These are phyloP conservation scores for Thamnophis sirtalis DNA, from an alignment of 2,113 vertebrate species.

Conservation along the genomic window DNA sequence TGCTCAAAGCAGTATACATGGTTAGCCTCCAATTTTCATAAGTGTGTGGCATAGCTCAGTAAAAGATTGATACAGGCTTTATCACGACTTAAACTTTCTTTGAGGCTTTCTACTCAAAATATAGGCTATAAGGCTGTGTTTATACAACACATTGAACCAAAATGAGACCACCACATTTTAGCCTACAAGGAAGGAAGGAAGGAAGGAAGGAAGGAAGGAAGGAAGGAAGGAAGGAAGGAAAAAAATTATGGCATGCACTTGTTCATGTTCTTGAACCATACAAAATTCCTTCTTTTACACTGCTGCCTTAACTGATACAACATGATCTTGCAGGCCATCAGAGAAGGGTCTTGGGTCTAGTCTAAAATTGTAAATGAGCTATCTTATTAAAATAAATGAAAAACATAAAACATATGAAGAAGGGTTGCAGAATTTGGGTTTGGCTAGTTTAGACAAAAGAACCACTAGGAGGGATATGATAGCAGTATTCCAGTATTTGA, in stretches of 20 bases:
- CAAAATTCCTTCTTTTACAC: not conserved
- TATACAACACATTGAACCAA: not conserved
- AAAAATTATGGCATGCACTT: not conserved
- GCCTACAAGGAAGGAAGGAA: not conserved
- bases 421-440: too few species aligned
- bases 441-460: too few species aligned
- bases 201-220: too few species aligned
- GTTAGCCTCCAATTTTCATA: not conserved
- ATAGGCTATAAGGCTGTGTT: not conserved
- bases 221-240: not conserved
- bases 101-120: not conserved
- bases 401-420: too few species aligned
- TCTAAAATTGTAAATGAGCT: not conserved
- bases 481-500: too few species aligned
- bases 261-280: not conserved
- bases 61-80: not conserved
- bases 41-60: not conserved
- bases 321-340: not conserved
- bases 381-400: not conserved
- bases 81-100: not conserved
- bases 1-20: not conserved
- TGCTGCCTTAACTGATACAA: not conserved
- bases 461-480: too few species aligned
- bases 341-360: not conserved
- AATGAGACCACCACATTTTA: not conserved